Evolutionary conservation across 2,797 vertebrate species (phyloP).

Genomic region (Decapterus maruadsi): DNA sequence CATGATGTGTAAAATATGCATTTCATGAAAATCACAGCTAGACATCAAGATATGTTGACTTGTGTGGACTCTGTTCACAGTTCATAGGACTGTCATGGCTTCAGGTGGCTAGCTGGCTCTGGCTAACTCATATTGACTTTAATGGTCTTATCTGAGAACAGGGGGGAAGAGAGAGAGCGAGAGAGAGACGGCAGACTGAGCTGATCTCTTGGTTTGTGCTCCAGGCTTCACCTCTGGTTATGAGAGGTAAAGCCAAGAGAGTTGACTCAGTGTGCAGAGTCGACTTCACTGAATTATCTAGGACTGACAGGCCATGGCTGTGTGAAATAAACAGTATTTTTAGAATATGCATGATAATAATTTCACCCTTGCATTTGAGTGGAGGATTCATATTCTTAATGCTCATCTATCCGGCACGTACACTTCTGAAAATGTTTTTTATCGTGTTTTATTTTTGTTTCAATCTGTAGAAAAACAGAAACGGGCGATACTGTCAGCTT

Average conservation of each 20-base stretch:
- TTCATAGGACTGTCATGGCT: not conserved
- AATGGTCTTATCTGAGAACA: not conserved
- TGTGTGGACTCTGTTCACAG: not conserved
- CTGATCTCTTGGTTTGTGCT: constrained; percentile 7
- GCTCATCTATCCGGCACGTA: not conserved
- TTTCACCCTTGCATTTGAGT: not conserved
- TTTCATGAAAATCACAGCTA: too few relatives aligned
- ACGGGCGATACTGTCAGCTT: not conserved
- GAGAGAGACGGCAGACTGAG: not conserved
- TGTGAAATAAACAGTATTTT: constrained; percentile 4
- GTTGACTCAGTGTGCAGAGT: not conserved
- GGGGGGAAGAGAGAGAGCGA: not conserved
- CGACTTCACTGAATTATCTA: not conserved
- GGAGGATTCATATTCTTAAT: not conserved
- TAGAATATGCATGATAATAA: not conserved
- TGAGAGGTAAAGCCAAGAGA: not conserved
- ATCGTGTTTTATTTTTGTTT: not conserved
- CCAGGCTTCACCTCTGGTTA: not conserved
- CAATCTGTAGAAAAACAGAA: not conserved
- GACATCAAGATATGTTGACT: not conserved
- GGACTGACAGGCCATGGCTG: not conserved
- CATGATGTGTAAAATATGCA: too few relatives aligned
- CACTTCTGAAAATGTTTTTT: not conserved
- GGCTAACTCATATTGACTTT: not conserved
- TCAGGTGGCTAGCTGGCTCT: not conserved